These are phyloP conservation scores for Epicampocera succincta DNA, from an alignment of 2,888 invertebrate genomes.

Conservation along the genomic window DNA sequence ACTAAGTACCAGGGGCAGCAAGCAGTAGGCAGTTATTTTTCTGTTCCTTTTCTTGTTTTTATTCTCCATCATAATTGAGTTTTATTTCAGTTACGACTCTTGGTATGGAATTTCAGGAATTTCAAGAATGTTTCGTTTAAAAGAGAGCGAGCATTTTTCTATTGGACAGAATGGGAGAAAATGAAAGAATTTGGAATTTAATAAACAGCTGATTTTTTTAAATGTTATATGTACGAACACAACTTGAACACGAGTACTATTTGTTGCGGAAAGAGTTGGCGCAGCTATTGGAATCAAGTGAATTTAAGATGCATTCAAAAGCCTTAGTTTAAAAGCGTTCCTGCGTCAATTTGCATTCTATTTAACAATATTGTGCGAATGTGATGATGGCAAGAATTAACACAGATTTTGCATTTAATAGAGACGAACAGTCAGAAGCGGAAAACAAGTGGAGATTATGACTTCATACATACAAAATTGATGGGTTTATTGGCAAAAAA, in stretches of 20 bases:
- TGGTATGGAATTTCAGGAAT: conserved; percentile 67
- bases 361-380: too few relatives aligned
- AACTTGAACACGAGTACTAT: background rate
- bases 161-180: background rate
- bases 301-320: background rate
- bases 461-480: too few relatives aligned
- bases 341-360: too few relatives aligned
- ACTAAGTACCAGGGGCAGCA: conserved; percentile 10
- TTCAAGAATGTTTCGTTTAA: conserved; percentile 65
- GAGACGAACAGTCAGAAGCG: too few relatives aligned
- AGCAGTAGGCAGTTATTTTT: conserved; percentile 33
- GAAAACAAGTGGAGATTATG: too few relatives aligned
- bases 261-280: background rate
- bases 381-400: too few relatives aligned
- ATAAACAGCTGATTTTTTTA: conserved; percentile 56
- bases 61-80: conserved; percentile 57
- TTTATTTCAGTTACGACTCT: conserved; percentile 56
- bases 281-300: background rate
- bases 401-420: too few relatives aligned
- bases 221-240: conserved; percentile 6
- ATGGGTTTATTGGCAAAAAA: too few relatives aligned
- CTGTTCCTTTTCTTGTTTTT: background rate
- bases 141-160: conserved; percentile 46
- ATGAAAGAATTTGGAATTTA: conserved; percentile 41
- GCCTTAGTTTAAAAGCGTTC: background rate